phyloP scores from a whole-genome alignment of 1,140 invertebrate genomes.

The Halesus radiatus region DNA sequence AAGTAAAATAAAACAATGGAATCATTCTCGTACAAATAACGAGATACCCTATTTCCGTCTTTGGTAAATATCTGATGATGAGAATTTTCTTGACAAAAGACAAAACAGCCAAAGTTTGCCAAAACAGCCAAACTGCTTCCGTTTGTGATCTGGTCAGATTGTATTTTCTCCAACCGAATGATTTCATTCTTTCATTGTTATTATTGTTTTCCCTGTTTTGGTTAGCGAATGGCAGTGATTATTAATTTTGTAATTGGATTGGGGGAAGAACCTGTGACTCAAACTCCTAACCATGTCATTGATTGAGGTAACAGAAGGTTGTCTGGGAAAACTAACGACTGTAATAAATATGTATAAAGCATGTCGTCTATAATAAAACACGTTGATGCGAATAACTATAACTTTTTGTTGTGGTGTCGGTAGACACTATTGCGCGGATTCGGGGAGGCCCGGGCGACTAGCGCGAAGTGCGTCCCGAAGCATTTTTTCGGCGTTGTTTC shows the following conservation, averaged over 20 bases:
- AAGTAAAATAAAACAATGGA: too few species aligned
- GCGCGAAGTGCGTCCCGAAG: neutral
- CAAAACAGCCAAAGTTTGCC: too few species aligned
- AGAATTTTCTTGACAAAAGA: too few species aligned
- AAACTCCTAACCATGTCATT: neutral
- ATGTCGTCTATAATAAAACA: neutral
- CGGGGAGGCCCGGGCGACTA: neutral
- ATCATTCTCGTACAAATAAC: too few species aligned
- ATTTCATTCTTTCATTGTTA: too few species aligned
- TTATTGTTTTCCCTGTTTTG: too few species aligned
- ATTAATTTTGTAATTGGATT: neutral
- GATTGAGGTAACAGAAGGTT: neutral
- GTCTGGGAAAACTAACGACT: neutral
- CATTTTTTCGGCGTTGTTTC: neutral
- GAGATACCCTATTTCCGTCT: too few species aligned
- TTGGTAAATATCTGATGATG: too few species aligned
- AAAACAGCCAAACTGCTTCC: too few species aligned
- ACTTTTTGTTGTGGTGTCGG: neutral
- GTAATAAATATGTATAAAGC: neutral
- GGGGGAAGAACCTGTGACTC: conserved; percentile 17
- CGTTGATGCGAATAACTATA: neutral
- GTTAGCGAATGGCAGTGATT: too few species aligned
- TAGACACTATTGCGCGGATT: neutral
- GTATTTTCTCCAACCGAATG: too few species aligned
- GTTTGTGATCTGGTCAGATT: too few species aligned